Percentiles rank a stretch among this genome's conserved stretches.
phyloP scores from a whole-genome alignment of 2,113 vertebrate genomes.

The Catagonus wagneri region DNA sequence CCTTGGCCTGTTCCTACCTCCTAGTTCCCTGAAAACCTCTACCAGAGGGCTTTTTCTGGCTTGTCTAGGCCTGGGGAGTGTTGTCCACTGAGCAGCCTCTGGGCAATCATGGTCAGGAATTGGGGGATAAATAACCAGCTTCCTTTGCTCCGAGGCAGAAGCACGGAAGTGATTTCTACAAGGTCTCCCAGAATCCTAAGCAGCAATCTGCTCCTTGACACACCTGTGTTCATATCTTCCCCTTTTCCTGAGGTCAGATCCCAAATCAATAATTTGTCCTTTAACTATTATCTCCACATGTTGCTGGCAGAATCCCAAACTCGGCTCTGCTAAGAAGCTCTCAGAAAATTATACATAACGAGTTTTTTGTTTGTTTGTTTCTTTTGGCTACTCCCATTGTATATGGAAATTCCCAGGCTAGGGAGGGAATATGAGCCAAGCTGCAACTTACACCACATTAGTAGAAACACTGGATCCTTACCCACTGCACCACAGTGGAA shows the following conservation, averaged over 20 bases:
- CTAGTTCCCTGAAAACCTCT: neutral
- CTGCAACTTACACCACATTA: too few species aligned
- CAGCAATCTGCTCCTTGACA: neutral
- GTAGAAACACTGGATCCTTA: too few species aligned
- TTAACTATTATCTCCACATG: neutral
- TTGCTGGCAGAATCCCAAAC: neutral
- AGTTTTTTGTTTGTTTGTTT: neutral
- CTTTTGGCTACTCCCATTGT: too few species aligned
- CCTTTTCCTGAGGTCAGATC: neutral
- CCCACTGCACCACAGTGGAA: too few species aligned
- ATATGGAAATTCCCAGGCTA: too few species aligned
- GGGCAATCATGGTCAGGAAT: neutral
- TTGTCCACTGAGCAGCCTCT: fast-evolving
- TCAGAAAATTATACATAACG: neutral
- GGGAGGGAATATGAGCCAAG: too few species aligned
- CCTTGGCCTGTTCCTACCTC: neutral
- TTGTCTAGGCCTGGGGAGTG: neutral
- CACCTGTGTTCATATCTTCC: fast-evolving
- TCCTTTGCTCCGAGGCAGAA: neutral
- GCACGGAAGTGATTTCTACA: neutral
- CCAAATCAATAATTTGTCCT: neutral
- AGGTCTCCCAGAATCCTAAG: neutral
- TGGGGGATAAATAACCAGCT: neutral
- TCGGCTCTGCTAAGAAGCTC: neutral
- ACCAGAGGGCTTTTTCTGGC: neutral